Evolutionary conservation across 2,113 vertebrate genomes (phyloP), one percentile per base, ranked within the genome.

Genomic region (Equus quagga): DNA sequence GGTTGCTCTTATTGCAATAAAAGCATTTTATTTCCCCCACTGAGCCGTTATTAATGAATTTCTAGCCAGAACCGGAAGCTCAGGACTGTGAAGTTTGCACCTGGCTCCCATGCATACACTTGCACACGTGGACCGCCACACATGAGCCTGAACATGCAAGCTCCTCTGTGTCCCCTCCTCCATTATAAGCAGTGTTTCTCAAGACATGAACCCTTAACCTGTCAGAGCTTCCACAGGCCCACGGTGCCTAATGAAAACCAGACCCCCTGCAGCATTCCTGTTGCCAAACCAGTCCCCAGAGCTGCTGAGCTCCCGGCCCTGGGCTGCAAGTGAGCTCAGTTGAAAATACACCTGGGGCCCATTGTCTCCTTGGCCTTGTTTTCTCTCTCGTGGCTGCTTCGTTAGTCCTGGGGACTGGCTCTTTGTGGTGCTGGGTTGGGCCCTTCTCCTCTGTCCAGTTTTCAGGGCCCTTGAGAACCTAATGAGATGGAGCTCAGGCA

Each of bases 201-300:
- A 94, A 94, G 82, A 88, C 33, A 78, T 89, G 94, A 96, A 82
- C 69, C 93, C 97, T 95, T 92, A 98, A 80, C 73, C 94, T 94
- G 60, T 88, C 84, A 94, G 95, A 96, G 14, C 41, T 86, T 95
- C 97, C 69, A 73, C 75, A 80, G 82, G 85, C 98, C 96, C 79
- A 6, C 83, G 97, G 95, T 70, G 46, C 67, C 65, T 98, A 98
- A 98, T 98, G 98, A 97, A 98, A 98, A 96, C 96, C 98, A 98
- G 98, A 94, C 0, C 0, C 81, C 65, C 93, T 89, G 31, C 96
- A 97, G 96, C 80, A 78, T 97, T 95, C 94, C 91, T 15, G 78
- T 64, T 75, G 91, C 89, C 83, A 91, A 83, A 85, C 60, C 92
- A 33, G 89, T 58, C 88, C 89, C 95, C 81, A 56, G 96, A 93